Evolutionary conservation across 2,113 vertebrate species (phyloP), one percentile per base, ranked within the genome.

Genomic region (Glaucomys volans): DNA sequence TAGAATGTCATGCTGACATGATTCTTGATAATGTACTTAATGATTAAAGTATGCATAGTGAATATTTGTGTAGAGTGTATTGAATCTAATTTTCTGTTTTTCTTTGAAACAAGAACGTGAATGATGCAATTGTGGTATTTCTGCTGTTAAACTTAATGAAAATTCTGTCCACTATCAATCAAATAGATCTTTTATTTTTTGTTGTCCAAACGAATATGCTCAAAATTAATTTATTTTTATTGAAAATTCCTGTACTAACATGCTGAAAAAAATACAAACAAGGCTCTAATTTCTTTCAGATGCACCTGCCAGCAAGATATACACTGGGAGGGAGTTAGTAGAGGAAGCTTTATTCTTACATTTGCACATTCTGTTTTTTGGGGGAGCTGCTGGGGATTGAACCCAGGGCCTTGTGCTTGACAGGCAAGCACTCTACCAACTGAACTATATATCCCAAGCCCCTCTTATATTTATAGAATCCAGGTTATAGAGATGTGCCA

Each of bases 211-310:
- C 30, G 97, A 97, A 97, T 0, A 0, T 91, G 69, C 72, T 98
- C 87, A 97, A 95, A 86, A 94, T 93, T 93, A 97, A 98, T 97
- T 98, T 97, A 97, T 92, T 97, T 93, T 92, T 96, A 88, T 84
- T 59, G 83, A 97, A 98, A 98, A 98, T 12, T 74, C 89, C 77
- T 97, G n/a, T 94, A 98, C 67, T 87, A 94, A 95, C 67, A 94
- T 32, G 80, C 97, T 95, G 74, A 95, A 96, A 96, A 84, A 92
- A 93, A 47, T 62, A 91, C 59, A 97, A 97, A 94, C n/a, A 97
- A 95, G 42, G 8, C 59, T 94, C 89, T 97, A 91, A 98, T 97
- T 97, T 97, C 74, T 96, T 79, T 97, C 96, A 95, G 74, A 97
- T 74, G 79, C 75, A 91, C 10, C 94, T 96, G 74, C 26, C 97